These are phyloP conservation scores for Caiman crocodilus DNA, from an alignment of 2,797 vertebrate species.

Conservation along the genomic window DNA sequence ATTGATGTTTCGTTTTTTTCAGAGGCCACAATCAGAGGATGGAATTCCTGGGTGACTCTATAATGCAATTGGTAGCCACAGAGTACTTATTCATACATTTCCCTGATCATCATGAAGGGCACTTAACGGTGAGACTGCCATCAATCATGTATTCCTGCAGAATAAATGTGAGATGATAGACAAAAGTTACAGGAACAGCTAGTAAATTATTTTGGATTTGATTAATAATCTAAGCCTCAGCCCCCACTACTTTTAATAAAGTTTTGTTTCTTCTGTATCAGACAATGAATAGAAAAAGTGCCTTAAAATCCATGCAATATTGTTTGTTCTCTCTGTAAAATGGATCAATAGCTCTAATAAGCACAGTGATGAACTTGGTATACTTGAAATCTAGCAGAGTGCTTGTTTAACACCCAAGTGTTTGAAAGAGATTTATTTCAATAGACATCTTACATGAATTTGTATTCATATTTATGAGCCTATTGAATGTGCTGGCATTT, in stretches of 20 bases:
- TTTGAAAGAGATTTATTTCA: constrained; percentile 19
- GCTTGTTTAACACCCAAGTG: constrained; percentile 22
- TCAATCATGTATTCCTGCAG: constrained; percentile 36
- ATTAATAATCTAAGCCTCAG: constrained; percentile 62
- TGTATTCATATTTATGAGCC: background rate
- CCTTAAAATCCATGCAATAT: constrained; percentile 49
- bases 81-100: constrained; percentile 99
- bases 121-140: constrained; percentile 91
- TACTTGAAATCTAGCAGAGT: background rate
- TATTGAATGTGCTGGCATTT: background rate
- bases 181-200: constrained; percentile 17
- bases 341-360: constrained; percentile 57
- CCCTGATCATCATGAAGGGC: constrained; percentile 97
- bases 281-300: constrained; percentile 19
- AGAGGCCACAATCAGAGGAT: constrained; percentile 99
- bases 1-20: constrained; percentile 71
- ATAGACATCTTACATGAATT: background rate
- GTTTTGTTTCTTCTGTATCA: constrained; percentile 72
- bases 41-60: constrained; percentile 99
- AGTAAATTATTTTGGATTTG: constrained; percentile 60
- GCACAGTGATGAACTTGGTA: background rate
- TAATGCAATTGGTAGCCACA: constrained; percentile 98
- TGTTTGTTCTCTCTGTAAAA: constrained; percentile 60
- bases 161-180: constrained; percentile 16
- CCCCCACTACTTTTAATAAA: constrained; percentile 48